These are phyloP conservation scores for Drosophila mojavensis DNA, from an alignment of 1,140 invertebrate species.

Conservation along the genomic window DNA sequence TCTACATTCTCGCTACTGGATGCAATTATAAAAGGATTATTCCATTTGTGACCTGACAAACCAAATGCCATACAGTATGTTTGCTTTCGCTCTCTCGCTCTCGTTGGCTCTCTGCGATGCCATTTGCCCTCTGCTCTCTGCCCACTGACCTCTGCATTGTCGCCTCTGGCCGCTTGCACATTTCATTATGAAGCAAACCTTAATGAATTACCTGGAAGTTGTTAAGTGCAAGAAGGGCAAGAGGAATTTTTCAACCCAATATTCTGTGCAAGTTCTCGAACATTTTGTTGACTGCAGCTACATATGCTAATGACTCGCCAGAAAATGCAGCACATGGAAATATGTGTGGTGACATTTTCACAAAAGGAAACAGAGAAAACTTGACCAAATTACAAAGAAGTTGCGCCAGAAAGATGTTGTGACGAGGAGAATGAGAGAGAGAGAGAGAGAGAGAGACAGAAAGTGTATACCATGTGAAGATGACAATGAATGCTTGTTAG, in stretches of 20 bases:
- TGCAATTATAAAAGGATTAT: conserved; percentile 83
- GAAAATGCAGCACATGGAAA: conserved; percentile 10
- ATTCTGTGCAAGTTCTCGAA: conserved; percentile 2
- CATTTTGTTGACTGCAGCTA: neutral
- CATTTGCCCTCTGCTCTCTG: neutral
- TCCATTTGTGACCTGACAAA: conserved; percentile 52
- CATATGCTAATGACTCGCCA: conserved; percentile 19
- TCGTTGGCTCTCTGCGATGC: no score
- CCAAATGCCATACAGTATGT: neutral
- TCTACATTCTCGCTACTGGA: conserved; percentile 69
- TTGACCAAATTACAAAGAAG: neutral
- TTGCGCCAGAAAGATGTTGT: neutral
- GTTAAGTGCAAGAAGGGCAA: conserved; percentile 47
- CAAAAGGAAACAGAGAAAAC: neutral
- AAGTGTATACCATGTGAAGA: neutral
- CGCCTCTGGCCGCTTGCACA: conserved; percentile 19
- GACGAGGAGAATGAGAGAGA: neutral
- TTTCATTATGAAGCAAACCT: conserved; percentile 59
- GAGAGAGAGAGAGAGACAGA: neutral
- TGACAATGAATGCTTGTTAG: conserved; percentile 1
- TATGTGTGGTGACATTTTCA: neutral
- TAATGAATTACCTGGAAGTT: conserved; percentile 80
- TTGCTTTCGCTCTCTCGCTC: no score
- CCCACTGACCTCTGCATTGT: neutral
- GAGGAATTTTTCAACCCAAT: neutral